Evolutionary conservation across 2,888 invertebrate genomes (phyloP).

Genomic region (Rhorus exstirpatorius): DNA sequence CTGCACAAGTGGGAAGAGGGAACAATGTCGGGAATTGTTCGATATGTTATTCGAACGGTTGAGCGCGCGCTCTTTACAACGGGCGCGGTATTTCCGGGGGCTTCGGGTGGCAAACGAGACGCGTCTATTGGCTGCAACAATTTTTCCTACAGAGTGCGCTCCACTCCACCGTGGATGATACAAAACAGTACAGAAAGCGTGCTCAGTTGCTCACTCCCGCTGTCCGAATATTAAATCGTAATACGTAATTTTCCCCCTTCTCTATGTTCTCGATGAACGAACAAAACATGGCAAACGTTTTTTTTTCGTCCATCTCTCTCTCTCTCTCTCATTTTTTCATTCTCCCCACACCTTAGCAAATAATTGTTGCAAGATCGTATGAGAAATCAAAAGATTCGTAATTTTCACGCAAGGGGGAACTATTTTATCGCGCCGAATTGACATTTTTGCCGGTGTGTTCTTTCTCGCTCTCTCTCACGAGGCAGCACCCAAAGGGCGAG

Average conservation of each 20-base stretch:
- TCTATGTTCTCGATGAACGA: not conserved
- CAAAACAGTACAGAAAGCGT: constrained; percentile 34
- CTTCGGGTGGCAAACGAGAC: constrained; percentile 76
- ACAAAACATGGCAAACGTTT: no score
- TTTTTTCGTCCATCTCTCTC: no score
- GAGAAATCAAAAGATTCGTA: no score
- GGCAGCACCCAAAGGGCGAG: constrained; percentile 50
- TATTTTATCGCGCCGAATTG: constrained; percentile 35
- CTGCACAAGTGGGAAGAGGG: not conserved
- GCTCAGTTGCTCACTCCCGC: not conserved
- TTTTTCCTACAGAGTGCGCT: constrained; percentile 40
- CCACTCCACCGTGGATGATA: constrained; percentile 8
- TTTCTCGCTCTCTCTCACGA: not conserved
- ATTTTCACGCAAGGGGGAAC: constrained; percentile 28
- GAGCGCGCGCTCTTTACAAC: constrained; percentile 79
- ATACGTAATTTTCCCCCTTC: not conserved
- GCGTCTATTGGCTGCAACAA: constrained; percentile 77
- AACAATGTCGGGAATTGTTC: constrained; percentile 38
- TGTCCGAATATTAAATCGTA: constrained; percentile 22
- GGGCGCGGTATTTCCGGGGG: constrained; percentile 85
- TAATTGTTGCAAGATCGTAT: no score
- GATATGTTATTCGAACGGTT: constrained; percentile 76
- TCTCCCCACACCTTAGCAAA: no score
- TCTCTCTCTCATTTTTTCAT: no score
- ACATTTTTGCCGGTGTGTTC: constrained; percentile 30